A percentile compares a stretch with the other conserved stretches of the same genome.
Conservation (phyloP, 1,140 invertebrate genomes). For the Leptinotarsa undecemlineata region DNA sequence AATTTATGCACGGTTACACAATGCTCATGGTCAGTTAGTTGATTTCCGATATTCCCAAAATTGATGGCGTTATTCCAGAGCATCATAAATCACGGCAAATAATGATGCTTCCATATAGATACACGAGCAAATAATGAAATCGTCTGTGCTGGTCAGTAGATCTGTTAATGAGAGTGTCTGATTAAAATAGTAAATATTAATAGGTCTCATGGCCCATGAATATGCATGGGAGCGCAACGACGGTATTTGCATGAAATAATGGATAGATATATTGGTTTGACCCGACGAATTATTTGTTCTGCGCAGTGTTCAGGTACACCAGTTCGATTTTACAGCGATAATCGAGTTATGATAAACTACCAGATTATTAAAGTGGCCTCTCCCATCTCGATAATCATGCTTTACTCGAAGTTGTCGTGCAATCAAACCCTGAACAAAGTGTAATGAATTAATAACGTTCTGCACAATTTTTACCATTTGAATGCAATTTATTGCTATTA, state of each 20-base stretch:
- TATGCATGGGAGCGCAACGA: slow-evolving; percentile 2
- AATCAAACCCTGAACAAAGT: slow-evolving; percentile 5
- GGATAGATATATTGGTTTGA: slow-evolving; percentile 5
- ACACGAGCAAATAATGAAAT: slow-evolving; percentile 3
- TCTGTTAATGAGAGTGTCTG: slow-evolving; percentile 8
- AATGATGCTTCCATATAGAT: not conserved
- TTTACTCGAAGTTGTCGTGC: not conserved
- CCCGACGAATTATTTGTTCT: not conserved
- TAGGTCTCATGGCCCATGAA: slow-evolving; percentile 1
- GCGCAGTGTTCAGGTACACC: not conserved
- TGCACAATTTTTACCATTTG: not conserved
- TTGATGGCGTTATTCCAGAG: not conserved
- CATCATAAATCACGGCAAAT: not conserved
- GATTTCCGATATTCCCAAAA: not conserved
- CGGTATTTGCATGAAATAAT: slow-evolving; percentile 1
- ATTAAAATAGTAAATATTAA: slow-evolving; percentile 9
- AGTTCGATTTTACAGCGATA: not conserved
- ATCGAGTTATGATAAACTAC: slow-evolving; percentile 8
- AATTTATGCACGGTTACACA: no score
- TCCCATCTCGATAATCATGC: slow-evolving; percentile 2
- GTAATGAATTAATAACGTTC: not conserved
- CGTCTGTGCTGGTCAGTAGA: slow-evolving; percentile 1
- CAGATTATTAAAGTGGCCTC: not conserved
- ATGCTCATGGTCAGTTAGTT: not conserved
- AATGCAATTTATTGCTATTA: slow-evolving; percentile 1